Percentiles rank a stretch among this genome's conserved stretches.
phyloP scores from a whole-genome alignment of 2,113 vertebrate species.

The Tetrao urogallus region DNA sequence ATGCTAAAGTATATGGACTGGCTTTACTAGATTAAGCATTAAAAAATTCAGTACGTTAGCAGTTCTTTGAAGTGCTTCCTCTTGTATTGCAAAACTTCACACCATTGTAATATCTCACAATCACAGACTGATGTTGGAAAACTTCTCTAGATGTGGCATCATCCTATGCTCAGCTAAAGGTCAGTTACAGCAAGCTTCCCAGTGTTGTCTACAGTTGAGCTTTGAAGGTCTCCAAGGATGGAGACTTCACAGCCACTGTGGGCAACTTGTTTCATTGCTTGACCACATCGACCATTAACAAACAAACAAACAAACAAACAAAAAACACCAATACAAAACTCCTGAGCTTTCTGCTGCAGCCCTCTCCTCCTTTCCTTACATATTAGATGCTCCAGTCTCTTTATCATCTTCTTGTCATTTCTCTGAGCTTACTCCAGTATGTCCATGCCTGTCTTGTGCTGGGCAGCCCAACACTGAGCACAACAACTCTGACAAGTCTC shows the following conservation, averaged over 20 bases:
- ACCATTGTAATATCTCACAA: background rate
- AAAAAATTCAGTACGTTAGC: background rate
- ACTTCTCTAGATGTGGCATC: background rate
- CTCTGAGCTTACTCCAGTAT: too few relatives aligned
- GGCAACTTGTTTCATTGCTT: background rate
- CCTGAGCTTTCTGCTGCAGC: background rate
- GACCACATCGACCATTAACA: background rate
- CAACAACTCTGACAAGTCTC: too few relatives aligned
- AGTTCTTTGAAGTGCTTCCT: background rate
- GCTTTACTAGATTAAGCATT: background rate
- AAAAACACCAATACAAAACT: background rate
- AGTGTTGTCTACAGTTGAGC: background rate
- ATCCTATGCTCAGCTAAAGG: background rate
- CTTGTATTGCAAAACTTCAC: background rate
- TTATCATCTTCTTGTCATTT: too few relatives aligned
- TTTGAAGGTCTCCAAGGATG: background rate
- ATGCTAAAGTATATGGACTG: background rate
- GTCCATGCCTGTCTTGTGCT: too few relatives aligned
- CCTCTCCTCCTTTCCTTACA: background rate
- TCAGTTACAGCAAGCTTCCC: background rate
- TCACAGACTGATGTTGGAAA: background rate
- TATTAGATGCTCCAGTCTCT: background rate
- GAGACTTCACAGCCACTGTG: background rate
- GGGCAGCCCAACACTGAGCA: too few relatives aligned
- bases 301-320: too few relatives aligned